phyloP scores from a whole-genome alignment of 2,888 invertebrate species.

The Ennomos erosarius region DNA sequence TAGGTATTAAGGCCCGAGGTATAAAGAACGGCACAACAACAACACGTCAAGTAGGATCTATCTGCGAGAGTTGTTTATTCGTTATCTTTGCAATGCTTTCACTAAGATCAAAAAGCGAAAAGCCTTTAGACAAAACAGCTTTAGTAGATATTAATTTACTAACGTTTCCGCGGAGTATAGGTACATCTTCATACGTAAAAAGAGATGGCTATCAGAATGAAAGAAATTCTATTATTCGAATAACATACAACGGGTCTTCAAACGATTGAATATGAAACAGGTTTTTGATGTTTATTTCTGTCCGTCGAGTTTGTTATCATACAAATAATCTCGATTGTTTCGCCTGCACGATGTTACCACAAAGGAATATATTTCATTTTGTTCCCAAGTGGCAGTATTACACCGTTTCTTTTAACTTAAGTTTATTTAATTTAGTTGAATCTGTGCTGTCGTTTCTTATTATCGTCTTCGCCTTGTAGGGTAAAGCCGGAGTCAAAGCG shows the following conservation, averaged over 20 bases:
- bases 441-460: constrained; percentile 41
- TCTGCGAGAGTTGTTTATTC: constrained; percentile 26
- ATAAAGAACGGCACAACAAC: constrained; percentile 26
- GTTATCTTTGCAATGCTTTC: constrained; percentile 18
- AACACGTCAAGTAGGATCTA: constrained; percentile 32
- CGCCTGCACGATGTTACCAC: constrained; percentile 39
- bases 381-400: constrained; percentile 35
- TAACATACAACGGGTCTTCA: constrained; percentile 34
- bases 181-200: constrained; percentile 35
- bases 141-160: constrained; percentile 25
- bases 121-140: constrained; percentile 24
- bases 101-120: constrained; percentile 28
- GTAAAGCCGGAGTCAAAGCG: constrained; percentile 44
- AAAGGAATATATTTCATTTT: constrained; percentile 39
- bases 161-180: constrained; percentile 20
- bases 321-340: constrained; percentile 47
- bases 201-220: constrained; percentile 44
- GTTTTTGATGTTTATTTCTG: constrained; percentile 47
- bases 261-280: constrained; percentile 49
- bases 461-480: constrained; percentile 39
- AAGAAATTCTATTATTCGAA: constrained; percentile 40
- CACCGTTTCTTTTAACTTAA: constrained; percentile 37
- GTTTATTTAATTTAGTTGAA: constrained; percentile 43
- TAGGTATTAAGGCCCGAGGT: constrained; percentile 39
- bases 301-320: constrained; percentile 44